A percentile compares a stretch with the other conserved stretches of the same genome.
Evolutionary conservation across 1,140 invertebrate genomes (phyloP).

Genomic region (Formica exsecta): DNA sequence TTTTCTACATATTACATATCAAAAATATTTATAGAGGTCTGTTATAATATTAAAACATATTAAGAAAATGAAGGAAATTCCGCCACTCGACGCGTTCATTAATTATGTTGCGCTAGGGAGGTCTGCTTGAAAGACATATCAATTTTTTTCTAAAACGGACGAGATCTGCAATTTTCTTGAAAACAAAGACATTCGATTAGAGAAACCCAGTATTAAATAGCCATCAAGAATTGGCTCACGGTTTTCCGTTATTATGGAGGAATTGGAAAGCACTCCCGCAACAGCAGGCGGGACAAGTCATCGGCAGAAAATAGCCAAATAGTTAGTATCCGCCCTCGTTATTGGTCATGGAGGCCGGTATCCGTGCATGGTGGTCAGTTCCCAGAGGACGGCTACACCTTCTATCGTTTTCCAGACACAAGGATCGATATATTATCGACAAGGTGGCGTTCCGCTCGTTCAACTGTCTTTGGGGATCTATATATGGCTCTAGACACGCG

Average conservation of each 20-base stretch:
- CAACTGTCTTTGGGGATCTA: constrained; percentile 68
- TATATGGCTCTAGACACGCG: constrained; percentile 77
- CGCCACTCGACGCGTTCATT: background rate
- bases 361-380: constrained; percentile 70
- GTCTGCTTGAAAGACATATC: constrained; percentile 48
- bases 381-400: constrained; percentile 60
- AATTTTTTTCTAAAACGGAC: constrained; percentile 51
- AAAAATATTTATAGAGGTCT: background rate
- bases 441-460: constrained; percentile 78
- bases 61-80: background rate
- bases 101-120: constrained; percentile 20
- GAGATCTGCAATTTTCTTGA: constrained; percentile 12
- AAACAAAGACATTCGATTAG: constrained; percentile 69
- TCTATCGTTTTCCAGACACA: constrained; percentile 69
- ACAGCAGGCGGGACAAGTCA: constrained; percentile 79
- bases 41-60: constrained; percentile 19
- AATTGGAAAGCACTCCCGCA: constrained; percentile 65
- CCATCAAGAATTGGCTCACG: constrained; percentile 64
- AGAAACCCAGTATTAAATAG: constrained; percentile 68
- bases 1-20: background rate
- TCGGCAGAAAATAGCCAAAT: constrained; percentile 49
- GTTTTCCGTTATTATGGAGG: constrained; percentile 70
- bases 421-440: constrained; percentile 82
- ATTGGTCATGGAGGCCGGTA: constrained; percentile 32
- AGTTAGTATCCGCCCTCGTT: constrained; percentile 50